These are phyloP conservation scores for Augochlora pura DNA, from an alignment of 1,140 invertebrate species.

Conservation along the genomic window DNA sequence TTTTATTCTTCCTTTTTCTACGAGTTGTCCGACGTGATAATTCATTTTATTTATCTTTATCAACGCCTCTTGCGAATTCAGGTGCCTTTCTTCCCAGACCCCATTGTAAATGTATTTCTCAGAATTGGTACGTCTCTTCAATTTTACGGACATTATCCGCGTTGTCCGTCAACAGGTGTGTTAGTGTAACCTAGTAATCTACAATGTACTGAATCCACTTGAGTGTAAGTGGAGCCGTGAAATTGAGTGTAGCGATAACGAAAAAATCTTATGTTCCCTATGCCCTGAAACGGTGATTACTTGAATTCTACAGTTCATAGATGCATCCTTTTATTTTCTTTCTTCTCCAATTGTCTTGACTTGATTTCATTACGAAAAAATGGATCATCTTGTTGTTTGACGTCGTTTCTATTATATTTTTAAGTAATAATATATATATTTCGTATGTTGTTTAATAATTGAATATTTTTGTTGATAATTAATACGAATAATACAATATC, in stretches of 20 bases:
- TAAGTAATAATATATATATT: constrained; percentile 67
- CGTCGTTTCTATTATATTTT: constrained; percentile 67
- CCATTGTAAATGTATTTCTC: constrained; percentile 25
- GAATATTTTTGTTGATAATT: constrained; percentile 71
- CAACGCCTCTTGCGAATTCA: constrained; percentile 63
- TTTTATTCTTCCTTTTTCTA: constrained; percentile 56
- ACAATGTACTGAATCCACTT: constrained; percentile 68
- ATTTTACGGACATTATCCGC: background rate
- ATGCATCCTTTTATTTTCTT: constrained; percentile 14
- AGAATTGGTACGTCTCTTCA: constrained; percentile 26
- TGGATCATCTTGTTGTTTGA: constrained; percentile 76
- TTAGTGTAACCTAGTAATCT: constrained; percentile 19
- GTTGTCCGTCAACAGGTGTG: background rate
- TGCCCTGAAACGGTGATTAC: constrained; percentile 29
- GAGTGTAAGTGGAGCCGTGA: constrained; percentile 53
- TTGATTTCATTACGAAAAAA: constrained; percentile 76
- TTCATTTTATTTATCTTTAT: constrained; percentile 70
- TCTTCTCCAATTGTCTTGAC: constrained; percentile 58
- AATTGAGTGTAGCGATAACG: constrained; percentile 68
- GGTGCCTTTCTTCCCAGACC: constrained; percentile 64
- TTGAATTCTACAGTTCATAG: constrained; percentile 20
- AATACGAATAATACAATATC: constrained; percentile 64
- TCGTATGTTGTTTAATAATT: constrained; percentile 68
- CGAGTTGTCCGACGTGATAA: constrained; percentile 48
- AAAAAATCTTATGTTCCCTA: constrained; percentile 35